phyloP scores from a whole-genome alignment of 2,797 vertebrate genomes.

The Sebastes itinus region DNA sequence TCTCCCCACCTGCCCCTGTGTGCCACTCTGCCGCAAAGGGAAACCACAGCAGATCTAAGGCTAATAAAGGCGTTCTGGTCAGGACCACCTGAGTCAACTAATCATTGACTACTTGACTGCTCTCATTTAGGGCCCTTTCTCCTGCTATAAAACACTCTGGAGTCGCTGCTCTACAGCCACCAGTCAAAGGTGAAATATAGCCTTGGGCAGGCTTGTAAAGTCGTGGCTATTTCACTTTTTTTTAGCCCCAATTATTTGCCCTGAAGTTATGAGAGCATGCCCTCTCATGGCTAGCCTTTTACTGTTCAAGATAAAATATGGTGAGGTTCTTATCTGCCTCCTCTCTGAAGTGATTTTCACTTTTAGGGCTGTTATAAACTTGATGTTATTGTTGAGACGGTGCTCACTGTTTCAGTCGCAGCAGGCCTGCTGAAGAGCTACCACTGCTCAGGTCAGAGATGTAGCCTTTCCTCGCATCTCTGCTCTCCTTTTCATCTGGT shows the following conservation, averaged over 20 bases:
- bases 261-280: neutral
- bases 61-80: conserved; percentile 64
- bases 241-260: neutral
- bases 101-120: conserved; percentile 46
- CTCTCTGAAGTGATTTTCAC: conserved; percentile 2
- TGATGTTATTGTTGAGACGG: neutral
- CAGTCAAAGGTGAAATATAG: conserved; percentile 38
- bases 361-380: conserved; percentile 1
- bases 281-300: neutral
- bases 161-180: conserved; percentile 22
- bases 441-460: conserved; percentile 34
- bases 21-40: conserved; percentile 30
- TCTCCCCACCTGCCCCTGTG: conserved; percentile 31
- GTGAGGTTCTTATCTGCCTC: neutral
- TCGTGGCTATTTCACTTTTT: conserved; percentile 1
- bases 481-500: conserved; percentile 65
- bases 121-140: conserved; percentile 63
- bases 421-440: conserved; percentile 24
- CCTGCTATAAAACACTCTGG: conserved; percentile 62
- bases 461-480: neutral
- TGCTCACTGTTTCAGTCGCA: conserved; percentile 7
- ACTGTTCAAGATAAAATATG: neutral
- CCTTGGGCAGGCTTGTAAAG: conserved; percentile 23
- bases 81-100: conserved; percentile 80
- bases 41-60: conserved; percentile 47